These are phyloP conservation scores for Hoplostethus mediterraneus DNA, from an alignment of 2,797 vertebrate genomes.

Conservation along the genomic window DNA sequence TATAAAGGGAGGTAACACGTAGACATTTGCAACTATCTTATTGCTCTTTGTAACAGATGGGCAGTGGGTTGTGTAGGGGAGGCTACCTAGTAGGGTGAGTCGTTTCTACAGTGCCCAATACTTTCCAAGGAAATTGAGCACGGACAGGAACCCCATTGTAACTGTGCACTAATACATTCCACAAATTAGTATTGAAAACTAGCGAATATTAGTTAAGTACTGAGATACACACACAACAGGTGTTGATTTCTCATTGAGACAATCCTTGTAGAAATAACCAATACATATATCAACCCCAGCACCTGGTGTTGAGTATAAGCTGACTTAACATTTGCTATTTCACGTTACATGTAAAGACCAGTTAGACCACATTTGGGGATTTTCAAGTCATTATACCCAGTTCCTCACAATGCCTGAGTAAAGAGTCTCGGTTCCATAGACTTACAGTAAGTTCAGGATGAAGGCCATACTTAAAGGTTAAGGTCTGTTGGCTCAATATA, in stretches of 20 bases:
- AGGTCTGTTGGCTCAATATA: not conserved
- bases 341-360: not conserved
- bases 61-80: not conserved
- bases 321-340: not conserved
- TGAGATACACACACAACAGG: not conserved
- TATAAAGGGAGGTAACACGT: not conserved
- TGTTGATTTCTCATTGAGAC: not conserved
- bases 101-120: too few species aligned
- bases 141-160: not conserved
- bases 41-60: not conserved
- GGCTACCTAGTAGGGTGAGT: too few species aligned
- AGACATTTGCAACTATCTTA: not conserved
- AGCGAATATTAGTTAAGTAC: too few species aligned
- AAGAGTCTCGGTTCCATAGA: not conserved
- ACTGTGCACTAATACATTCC: too few species aligned
- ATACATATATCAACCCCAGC: not conserved
- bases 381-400: conserved; percentile 3
- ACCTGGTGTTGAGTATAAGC: not conserved
- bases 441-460: not conserved
- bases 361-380: conserved; percentile 5
- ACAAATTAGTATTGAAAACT: too few species aligned
- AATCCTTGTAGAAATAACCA: not conserved
- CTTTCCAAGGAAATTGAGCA: not conserved
- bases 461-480: not conserved
- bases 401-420: not conserved